Conservation (phyloP, 1,140 invertebrate genomes). For the Oedothorax gibbosus region DNA sequence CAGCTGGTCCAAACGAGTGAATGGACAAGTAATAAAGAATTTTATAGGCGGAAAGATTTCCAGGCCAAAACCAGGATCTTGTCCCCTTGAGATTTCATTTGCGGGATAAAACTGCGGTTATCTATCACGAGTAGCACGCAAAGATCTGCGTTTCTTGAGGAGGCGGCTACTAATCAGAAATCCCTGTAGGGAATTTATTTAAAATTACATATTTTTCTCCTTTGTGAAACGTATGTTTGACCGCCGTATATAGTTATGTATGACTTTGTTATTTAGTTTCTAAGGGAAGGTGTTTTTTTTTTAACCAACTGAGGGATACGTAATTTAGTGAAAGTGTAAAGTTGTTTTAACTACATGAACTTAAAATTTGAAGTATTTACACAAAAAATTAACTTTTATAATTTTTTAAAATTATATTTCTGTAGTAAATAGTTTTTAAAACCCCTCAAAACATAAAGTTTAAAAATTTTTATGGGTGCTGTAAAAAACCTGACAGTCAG, state of each 20-base stretch:
- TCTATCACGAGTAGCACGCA: constrained; percentile 19
- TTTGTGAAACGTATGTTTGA: neutral
- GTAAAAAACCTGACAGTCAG: no score
- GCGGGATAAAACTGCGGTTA: constrained; percentile 47
- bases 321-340: no score
- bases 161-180: constrained; percentile 2
- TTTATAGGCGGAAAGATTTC: constrained; percentile 53
- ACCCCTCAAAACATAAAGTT: no score
- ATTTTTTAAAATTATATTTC: no score
- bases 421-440: no score
- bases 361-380: no score
- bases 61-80: constrained; percentile 38
- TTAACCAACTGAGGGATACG: no score
- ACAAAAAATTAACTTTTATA: no score
- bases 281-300: no score
- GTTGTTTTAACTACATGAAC: no score
- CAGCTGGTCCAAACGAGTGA: neutral
- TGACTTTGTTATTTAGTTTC: no score
- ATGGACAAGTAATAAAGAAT: constrained; percentile 47
- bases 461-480: no score
- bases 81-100: constrained; percentile 43
- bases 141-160: neutral
- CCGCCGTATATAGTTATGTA: neutral
- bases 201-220: neutral
- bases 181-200: constrained; percentile 13